A percentile compares a stretch with the other conserved stretches of the same genome.
Evolutionary conservation across 2,113 vertebrate species (phyloP).

Genomic region (Crotalus viridis): DNA sequence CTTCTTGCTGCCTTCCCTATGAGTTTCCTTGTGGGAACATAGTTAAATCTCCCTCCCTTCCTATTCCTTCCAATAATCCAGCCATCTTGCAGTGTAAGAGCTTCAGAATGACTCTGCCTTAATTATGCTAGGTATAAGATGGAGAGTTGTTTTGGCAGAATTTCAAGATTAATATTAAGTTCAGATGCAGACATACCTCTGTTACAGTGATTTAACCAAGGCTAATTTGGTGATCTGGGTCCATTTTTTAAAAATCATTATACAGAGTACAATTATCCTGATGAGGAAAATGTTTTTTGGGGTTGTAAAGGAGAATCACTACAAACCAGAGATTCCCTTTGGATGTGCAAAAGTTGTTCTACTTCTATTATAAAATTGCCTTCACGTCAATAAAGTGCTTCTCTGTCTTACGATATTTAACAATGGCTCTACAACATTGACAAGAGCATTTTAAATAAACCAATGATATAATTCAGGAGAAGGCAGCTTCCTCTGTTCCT

Average conservation of each 20-base stretch:
- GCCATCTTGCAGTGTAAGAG: neutral
- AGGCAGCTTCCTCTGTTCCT: neutral
- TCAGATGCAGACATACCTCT: neutral
- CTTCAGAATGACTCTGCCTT: neutral
- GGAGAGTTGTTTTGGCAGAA: neutral
- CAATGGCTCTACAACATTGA: neutral
- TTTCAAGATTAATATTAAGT: neutral
- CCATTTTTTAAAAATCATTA: neutral
- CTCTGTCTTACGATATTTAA: neutral
- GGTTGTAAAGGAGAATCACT: neutral
- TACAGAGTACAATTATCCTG: neutral
- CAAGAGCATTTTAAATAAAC: neutral
- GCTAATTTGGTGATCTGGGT: neutral
- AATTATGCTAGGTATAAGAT: neutral
- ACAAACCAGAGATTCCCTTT: neutral
- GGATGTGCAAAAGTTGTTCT: neutral
- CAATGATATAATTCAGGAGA: neutral
- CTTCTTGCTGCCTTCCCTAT: neutral
- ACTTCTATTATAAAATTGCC: neutral
- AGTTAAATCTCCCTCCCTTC: neutral
- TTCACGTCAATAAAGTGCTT: neutral
- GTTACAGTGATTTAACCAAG: neutral
- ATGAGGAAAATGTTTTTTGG: neutral
- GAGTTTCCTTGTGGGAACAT: neutral
- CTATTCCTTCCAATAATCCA: neutral